A percentile compares a stretch with the other conserved stretches of the same genome.
Evolutionary conservation across 2,797 vertebrate genomes (phyloP).

Genomic region (Ammospiza maritima): DNA sequence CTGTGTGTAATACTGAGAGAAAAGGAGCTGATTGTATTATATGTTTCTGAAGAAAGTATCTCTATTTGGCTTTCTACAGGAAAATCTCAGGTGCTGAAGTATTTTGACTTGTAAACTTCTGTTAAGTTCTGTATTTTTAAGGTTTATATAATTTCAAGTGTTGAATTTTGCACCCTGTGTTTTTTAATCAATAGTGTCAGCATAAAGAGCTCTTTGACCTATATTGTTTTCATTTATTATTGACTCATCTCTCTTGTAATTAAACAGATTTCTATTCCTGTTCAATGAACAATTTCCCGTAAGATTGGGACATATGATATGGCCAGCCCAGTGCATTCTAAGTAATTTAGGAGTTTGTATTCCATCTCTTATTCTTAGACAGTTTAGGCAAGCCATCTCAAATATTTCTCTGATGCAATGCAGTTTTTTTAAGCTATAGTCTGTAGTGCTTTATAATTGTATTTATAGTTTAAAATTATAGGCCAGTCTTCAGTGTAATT

Average conservation of each 20-base stretch:
- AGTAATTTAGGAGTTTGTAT: background rate
- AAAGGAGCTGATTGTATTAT: conserved; percentile 32
- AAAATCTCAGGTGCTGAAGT: conserved; percentile 62
- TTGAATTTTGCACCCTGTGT: background rate
- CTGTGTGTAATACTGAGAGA: conserved; percentile 1
- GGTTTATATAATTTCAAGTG: background rate
- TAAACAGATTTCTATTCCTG: background rate
- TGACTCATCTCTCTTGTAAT: background rate
- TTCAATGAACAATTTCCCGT: background rate
- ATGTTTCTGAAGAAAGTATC: conserved; percentile 31
- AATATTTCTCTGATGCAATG: background rate
- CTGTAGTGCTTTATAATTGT: background rate
- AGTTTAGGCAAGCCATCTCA: background rate
- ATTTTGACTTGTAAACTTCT: background rate
- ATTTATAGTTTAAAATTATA: conserved; percentile 12
- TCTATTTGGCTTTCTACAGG: conserved; percentile 21
- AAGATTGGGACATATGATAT: background rate
- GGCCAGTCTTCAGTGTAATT: conserved; percentile 20
- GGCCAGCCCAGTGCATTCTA: background rate
- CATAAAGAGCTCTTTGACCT: background rate
- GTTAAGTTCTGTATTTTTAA: conserved; percentile 9
- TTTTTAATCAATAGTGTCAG: background rate
- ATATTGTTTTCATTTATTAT: background rate
- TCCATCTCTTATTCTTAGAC: background rate
- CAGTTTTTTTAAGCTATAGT: background rate